Percentiles rank a stretch among this genome's conserved stretches.
Conservation (phyloP, 2,888 invertebrate species). For the Cephus nigrinus region DNA sequence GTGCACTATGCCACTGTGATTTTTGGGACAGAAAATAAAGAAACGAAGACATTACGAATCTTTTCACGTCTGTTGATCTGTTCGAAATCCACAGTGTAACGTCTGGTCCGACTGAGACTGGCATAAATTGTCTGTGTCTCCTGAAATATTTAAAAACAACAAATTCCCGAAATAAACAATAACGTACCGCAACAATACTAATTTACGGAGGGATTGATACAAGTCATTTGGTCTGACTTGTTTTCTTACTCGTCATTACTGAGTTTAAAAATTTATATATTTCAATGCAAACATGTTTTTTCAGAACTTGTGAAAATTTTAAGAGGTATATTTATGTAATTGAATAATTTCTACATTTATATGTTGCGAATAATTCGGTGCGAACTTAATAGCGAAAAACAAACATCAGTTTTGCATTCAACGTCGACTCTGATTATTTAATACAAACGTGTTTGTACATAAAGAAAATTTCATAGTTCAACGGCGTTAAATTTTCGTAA, state of each 20-base stretch:
- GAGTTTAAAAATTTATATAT: not conserved
- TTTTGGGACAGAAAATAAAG: conserved; percentile 57
- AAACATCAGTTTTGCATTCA: not conserved
- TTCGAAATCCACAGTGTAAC: not conserved
- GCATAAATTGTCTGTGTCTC: not conserved
- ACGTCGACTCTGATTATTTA: not conserved
- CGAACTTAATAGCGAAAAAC: not conserved
- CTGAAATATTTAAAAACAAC: not conserved
- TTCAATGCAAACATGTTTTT: not conserved
- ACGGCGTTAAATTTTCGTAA: not conserved
- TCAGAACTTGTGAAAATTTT: not conserved
- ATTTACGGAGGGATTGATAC: not conserved
- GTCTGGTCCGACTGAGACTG: not conserved
- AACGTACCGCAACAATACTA: not conserved
- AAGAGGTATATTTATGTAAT: not conserved
- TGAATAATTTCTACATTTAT: not conserved
- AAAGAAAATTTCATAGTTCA: not conserved
- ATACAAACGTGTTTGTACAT: not conserved
- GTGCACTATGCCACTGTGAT: conserved; percentile 52
- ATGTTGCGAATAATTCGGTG: not conserved
- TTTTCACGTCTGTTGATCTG: not conserved
- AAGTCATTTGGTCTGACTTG: not conserved
- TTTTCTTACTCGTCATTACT: not conserved
- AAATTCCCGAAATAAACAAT: not conserved
- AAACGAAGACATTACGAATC: conserved; percentile 20